Evolutionary conservation across 2,888 invertebrate genomes (phyloP).

Genomic region (Podabrus alpinus): DNA sequence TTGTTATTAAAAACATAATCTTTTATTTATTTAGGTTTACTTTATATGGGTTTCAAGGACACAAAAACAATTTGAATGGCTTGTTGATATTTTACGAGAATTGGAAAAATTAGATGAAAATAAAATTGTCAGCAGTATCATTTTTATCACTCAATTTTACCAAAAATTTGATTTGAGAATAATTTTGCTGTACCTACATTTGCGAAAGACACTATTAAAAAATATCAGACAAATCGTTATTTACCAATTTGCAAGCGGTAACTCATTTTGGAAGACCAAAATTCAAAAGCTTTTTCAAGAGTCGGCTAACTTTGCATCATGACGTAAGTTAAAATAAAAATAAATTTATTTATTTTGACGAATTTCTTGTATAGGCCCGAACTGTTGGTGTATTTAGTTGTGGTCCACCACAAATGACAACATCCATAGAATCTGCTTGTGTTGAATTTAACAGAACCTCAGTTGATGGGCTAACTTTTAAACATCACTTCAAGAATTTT

Average conservation of each 20-base stretch:
- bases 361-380: constrained; percentile 53
- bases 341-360: constrained; percentile 4
- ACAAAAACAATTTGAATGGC: constrained; percentile 69
- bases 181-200: constrained; percentile 66
- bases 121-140: constrained; percentile 60
- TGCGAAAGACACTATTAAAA: constrained; percentile 68
- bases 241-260: constrained; percentile 63
- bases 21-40: constrained; percentile 57
- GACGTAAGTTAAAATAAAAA: constrained; percentile 49
- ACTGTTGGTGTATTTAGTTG: constrained; percentile 68
- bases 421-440: constrained; percentile 61
- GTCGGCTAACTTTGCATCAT: constrained; percentile 57
- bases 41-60: constrained; percentile 67
- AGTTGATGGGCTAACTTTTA: constrained; percentile 56
- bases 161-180: constrained; percentile 67
- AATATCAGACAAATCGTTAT: constrained; percentile 61
- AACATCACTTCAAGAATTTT: constrained; percentile 66
- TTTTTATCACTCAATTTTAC: constrained; percentile 67
- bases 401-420: constrained; percentile 63
- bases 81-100: constrained; percentile 64
- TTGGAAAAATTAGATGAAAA: constrained; percentile 60
- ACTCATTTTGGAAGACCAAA: constrained; percentile 68
- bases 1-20: neutral
- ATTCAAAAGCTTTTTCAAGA: constrained; percentile 59
- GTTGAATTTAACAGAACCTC: constrained; percentile 56